These are phyloP conservation scores for Eleutherodactylus coqui DNA, from an alignment of 2,797 vertebrate genomes.

Conservation along the genomic window DNA sequence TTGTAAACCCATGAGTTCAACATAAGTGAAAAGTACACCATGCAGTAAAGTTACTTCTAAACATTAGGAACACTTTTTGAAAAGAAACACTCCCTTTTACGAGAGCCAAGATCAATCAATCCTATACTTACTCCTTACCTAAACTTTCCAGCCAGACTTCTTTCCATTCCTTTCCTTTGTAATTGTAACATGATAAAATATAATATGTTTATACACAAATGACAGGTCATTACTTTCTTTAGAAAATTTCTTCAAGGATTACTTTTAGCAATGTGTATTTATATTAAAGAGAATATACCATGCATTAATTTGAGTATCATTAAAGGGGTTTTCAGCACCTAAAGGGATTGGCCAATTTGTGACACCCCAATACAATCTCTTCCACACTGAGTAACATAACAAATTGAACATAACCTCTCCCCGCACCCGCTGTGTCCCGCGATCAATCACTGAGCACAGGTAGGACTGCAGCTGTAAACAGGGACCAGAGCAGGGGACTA, in stretches of 20 bases:
- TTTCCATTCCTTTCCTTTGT: background rate
- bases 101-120: constrained; percentile 21
- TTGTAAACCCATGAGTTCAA: constrained; percentile 55
- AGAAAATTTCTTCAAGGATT: background rate
- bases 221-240: background rate
- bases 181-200: constrained; percentile 1
- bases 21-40: constrained; percentile 37
- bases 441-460: no score
- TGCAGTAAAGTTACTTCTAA: constrained; percentile 34
- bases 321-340: no score
- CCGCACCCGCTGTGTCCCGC: no score
- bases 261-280: background rate
- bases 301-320: background rate
- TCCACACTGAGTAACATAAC: no score
- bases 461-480: no score
- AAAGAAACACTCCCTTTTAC: constrained; percentile 41
- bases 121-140: constrained; percentile 1
- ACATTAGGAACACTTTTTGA: constrained; percentile 32
- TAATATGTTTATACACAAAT: constrained; percentile 19
- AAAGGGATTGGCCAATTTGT: no score
- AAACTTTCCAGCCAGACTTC: background rate
- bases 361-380: no score
- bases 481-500: no score
- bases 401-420: no score
- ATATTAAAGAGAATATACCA: background rate